Percentiles rank a stretch among this genome's conserved stretches.
Conservation (phyloP, 2,113 vertebrate species). For the Stegostoma tigrinum region DNA sequence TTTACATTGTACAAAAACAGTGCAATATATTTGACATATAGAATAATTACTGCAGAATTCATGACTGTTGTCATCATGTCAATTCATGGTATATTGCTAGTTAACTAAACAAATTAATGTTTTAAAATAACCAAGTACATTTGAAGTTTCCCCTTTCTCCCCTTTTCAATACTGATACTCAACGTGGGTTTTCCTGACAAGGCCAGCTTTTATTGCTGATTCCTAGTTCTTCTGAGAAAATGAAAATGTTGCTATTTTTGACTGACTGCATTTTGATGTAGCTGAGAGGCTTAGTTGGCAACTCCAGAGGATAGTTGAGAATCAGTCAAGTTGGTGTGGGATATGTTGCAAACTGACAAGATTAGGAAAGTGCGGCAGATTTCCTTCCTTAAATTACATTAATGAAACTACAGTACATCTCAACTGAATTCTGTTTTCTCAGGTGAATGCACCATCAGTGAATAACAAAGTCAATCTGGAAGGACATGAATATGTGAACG, state of each 20-base stretch:
- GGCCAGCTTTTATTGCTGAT: background rate
- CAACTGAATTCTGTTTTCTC: background rate
- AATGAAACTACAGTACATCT: background rate
- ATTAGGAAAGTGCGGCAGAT: background rate
- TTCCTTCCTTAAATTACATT: background rate
- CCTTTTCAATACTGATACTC: background rate
- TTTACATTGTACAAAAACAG: background rate
- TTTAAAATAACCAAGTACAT: background rate
- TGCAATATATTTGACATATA: background rate
- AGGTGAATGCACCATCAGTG: background rate
- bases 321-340: background rate
- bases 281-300: background rate
- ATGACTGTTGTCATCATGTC: background rate
- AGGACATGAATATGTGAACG: no score
- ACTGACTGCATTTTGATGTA: background rate
- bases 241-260: background rate
- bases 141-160: background rate
- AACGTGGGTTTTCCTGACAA: background rate
- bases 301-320: background rate
- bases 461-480: no score
- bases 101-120: background rate
- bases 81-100: background rate
- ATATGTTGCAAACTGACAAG: background rate
- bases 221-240: background rate
- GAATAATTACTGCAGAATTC: background rate